Conservation (phyloP, 2,888 invertebrate genomes). For the Brachycybe producta region DNA sequence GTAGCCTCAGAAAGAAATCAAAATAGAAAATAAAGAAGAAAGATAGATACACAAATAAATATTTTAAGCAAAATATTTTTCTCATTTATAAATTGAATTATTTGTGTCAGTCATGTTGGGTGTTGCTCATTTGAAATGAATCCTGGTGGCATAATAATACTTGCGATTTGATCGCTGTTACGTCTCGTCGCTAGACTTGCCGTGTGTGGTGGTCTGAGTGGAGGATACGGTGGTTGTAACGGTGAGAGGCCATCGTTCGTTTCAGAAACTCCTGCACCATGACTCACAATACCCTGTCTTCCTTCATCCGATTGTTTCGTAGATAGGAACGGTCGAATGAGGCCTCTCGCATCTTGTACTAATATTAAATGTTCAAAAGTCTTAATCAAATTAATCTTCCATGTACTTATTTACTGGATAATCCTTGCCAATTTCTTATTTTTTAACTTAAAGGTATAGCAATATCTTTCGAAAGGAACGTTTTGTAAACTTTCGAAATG, state of each 20-base stretch:
- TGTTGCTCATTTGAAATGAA: slow-evolving; percentile 4
- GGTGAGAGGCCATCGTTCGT: slow-evolving; percentile 5
- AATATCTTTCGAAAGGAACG: no score
- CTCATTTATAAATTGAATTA: no score
- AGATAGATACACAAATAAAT: no score
- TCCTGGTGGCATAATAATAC: slow-evolving; percentile 9
- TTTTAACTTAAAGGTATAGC: no score
- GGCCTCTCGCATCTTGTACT: slow-evolving; percentile 10
- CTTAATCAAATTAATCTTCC: no score
- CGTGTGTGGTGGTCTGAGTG: slow-evolving; percentile 1
- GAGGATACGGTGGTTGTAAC: slow-evolving; percentile 6
- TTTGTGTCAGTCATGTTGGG: no score
- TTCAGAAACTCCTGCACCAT: slow-evolving; percentile 1
- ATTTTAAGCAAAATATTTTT: no score
- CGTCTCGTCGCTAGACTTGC: slow-evolving; percentile 3
- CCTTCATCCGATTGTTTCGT: slow-evolving; percentile 4
- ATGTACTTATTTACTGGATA: not conserved
- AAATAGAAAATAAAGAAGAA: no score
- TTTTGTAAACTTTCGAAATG: no score
- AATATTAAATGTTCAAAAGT: no score
- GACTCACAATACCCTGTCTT: slow-evolving; percentile 4
- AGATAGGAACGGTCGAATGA: slow-evolving; percentile 6
- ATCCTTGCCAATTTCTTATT: no score
- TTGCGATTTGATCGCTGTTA: slow-evolving; percentile 9
- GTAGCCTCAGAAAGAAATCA: no score